Evolutionary conservation across 1,140 invertebrate species (phyloP).

Genomic region (Sitobion miscanthi): DNA sequence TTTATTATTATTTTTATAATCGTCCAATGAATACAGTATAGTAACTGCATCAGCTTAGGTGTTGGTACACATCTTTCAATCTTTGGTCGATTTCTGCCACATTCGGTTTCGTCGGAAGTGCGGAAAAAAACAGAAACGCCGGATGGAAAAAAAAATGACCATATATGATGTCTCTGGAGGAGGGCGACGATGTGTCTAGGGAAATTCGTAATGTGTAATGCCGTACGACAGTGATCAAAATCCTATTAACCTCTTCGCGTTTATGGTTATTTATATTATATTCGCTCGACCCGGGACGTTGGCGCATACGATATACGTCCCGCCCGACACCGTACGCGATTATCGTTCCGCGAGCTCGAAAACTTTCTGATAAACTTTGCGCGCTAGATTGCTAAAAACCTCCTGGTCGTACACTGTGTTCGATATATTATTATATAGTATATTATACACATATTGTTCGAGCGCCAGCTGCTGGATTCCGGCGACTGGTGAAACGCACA

Average conservation of each 20-base stretch:
- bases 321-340: background rate
- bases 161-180: too few relatives aligned
- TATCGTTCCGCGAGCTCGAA: background rate
- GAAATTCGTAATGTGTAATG: background rate
- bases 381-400: background rate
- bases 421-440: background rate
- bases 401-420: background rate
- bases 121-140: too few relatives aligned
- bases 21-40: too few relatives aligned
- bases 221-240: background rate
- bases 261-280: background rate
- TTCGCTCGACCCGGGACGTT: background rate
- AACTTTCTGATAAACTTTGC: background rate
- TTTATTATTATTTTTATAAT: too few relatives aligned
- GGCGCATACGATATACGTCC: background rate
- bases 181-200: background rate
- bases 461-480: background rate
- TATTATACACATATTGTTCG: background rate
- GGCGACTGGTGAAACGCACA: background rate
- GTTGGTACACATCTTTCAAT: too few relatives aligned
- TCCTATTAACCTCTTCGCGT: background rate
- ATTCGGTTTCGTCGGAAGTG: too few relatives aligned
- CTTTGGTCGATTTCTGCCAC: too few relatives aligned
- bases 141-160: too few relatives aligned
- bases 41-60: too few relatives aligned